Conservation (phyloP, 2,113 vertebrate genomes). For the Chloroceryle aenea region DNA sequence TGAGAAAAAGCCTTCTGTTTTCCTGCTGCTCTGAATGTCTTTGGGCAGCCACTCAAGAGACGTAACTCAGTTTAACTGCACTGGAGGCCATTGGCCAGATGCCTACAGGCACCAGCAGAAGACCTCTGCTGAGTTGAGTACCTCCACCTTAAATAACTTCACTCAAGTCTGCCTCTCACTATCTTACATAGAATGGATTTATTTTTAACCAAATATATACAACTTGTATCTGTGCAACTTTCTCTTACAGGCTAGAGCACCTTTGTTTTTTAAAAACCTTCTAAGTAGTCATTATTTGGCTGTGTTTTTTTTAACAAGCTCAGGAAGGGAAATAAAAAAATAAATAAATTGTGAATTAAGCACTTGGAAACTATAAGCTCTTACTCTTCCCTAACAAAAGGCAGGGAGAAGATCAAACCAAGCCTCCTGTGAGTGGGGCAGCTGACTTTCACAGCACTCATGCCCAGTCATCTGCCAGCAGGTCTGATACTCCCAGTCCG, state of each 20-base stretch:
- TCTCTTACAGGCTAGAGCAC: not conserved
- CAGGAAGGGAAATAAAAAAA: not conserved
- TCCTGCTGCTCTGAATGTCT: not conserved
- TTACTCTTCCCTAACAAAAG: not conserved
- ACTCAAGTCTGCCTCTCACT: not conserved
- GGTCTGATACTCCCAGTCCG: not conserved
- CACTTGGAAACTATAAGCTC: not conserved
- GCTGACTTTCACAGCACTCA: not conserved
- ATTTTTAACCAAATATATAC: not conserved
- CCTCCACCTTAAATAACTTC: not conserved
- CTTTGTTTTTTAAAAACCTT: not conserved
- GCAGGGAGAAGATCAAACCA: not conserved
- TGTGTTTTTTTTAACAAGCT: not conserved
- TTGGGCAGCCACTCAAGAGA: not conserved
- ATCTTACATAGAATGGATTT: not conserved
- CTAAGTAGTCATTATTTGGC: not conserved
- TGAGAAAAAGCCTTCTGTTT: slow-evolving; percentile 17
- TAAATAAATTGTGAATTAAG: not conserved
- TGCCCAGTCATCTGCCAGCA: not conserved
- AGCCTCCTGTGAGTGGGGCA: not conserved
- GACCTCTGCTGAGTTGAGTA: not conserved
- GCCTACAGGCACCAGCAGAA: not conserved
- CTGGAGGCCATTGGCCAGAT: slow-evolving; percentile 2
- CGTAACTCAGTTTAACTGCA: not conserved
- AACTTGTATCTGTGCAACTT: not conserved